phyloP scores from a whole-genome alignment of 2,888 invertebrate genomes.

The Sphaerophoria rueppellii region DNA sequence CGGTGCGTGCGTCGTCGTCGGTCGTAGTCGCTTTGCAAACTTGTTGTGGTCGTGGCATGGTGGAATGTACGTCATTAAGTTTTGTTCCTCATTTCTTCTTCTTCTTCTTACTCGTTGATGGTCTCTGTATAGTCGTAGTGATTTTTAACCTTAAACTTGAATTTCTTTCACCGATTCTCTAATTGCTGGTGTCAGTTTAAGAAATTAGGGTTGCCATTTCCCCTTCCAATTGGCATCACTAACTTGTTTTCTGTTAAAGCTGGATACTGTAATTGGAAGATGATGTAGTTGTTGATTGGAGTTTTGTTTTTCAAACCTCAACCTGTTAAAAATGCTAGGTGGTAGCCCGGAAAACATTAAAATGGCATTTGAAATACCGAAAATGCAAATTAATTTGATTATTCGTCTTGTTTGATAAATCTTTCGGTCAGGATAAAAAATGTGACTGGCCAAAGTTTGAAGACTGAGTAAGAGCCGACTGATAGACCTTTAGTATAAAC shows the following conservation, averaged over 20 bases:
- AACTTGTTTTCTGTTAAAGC: too few relatives aligned
- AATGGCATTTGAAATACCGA: neutral
- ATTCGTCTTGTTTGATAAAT: neutral
- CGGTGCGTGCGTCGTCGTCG: neutral
- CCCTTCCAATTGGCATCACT: neutral
- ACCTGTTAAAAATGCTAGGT: too few relatives aligned
- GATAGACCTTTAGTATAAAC: neutral
- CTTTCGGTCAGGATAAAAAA: neutral
- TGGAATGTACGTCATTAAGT: slow-evolving; percentile 70
- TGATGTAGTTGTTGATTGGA: too few relatives aligned
- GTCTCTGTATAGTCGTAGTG: neutral
- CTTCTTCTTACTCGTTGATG: slow-evolving; percentile 13
- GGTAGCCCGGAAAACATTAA: neutral
- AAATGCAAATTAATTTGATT: neutral
- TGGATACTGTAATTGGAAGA: too few relatives aligned
- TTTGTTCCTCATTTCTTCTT: slow-evolving; percentile 15
- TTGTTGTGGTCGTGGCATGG: slow-evolving; percentile 59
- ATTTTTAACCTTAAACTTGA: slow-evolving; percentile 71
- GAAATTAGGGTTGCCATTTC: slow-evolving; percentile 11
- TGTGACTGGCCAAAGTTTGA: neutral
- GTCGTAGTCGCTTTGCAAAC: neutral
- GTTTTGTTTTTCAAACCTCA: too few relatives aligned
- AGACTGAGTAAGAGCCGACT: neutral
- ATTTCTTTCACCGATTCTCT: slow-evolving; percentile 39
- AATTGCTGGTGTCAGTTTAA: slow-evolving; percentile 30